A percentile compares a stretch with the other conserved stretches of the same genome.
phyloP scores from a whole-genome alignment of 2,113 vertebrate genomes.

The Tupaia chinensis region DNA sequence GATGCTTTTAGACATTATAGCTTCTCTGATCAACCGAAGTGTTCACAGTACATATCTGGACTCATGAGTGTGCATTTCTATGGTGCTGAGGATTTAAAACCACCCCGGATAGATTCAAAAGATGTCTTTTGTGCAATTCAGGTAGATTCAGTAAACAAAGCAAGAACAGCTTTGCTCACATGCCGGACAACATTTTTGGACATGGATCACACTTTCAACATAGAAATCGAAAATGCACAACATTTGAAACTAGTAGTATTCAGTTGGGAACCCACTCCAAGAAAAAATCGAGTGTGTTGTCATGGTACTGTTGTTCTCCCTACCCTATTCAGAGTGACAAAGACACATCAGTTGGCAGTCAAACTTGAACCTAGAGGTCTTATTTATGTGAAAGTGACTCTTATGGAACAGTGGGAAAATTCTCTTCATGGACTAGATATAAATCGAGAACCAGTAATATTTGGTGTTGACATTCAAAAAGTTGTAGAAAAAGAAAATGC shows the following conservation, averaged over 20 bases:
- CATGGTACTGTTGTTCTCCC: constrained; percentile 96
- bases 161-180: constrained; percentile 96
- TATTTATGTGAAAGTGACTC: constrained; percentile 97
- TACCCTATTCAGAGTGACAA: constrained; percentile 95
- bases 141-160: constrained; percentile 98
- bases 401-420: constrained; percentile 98
- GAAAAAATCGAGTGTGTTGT: constrained; percentile 95
- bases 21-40: constrained; percentile 97
- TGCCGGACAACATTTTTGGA: constrained; percentile 96
- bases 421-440: constrained; percentile 90
- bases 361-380: constrained; percentile 97
- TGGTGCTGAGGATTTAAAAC: constrained; percentile 97
- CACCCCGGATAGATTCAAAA: constrained; percentile 95
- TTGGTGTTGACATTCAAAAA: constrained; percentile 94
- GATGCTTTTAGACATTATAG: constrained; percentile 97
- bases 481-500: constrained; percentile 95
- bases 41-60: constrained; percentile 96
- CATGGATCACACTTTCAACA: constrained; percentile 99
- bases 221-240: constrained; percentile 98
- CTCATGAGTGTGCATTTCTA: constrained; percentile 99
- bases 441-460: constrained; percentile 91
- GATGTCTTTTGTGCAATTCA: constrained; percentile 99
- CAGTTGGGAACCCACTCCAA: constrained; percentile 97
- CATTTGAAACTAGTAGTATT: constrained; percentile 98
- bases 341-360: constrained; percentile 95